These are phyloP conservation scores for Myanophis thanlyinensis DNA, from an alignment of 2,113 vertebrate species.

Conservation along the genomic window DNA sequence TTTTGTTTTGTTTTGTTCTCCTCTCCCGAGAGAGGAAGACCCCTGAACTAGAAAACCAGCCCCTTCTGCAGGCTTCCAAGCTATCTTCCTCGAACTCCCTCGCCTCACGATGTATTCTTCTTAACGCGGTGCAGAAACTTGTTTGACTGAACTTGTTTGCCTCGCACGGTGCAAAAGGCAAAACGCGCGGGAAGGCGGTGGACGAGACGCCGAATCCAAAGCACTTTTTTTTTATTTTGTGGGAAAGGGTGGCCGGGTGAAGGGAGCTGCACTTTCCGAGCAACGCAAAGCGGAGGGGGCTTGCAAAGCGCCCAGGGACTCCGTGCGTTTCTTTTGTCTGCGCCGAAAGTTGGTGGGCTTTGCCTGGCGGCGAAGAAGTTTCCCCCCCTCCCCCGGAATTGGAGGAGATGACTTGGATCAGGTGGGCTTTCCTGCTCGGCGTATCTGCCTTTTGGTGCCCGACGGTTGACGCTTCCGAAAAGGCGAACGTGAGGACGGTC, in stretches of 20 bases:
- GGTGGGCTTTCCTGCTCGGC: constrained; percentile 75
- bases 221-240: background rate
- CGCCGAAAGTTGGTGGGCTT: background rate
- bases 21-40: constrained; percentile 45
- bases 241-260: background rate
- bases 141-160: constrained; percentile 52
- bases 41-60: constrained; percentile 13
- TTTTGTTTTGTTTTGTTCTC: too few species aligned
- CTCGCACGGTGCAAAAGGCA: constrained; percentile 17
- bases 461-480: constrained; percentile 66
- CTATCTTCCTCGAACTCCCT: background rate
- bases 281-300: background rate
- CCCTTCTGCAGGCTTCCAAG: background rate
- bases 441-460: constrained; percentile 63
- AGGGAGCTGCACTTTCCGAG: background rate
- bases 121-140: constrained; percentile 36
- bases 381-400: constrained; percentile 1
- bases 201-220: constrained; percentile 8
- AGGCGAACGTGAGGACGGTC: constrained; percentile 77
- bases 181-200: constrained; percentile 15
- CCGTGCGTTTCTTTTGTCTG: background rate
- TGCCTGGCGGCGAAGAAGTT: constrained; percentile 9
- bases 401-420: constrained; percentile 79
- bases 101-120: constrained; percentile 42
- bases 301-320: background rate